Evolutionary conservation across 2,888 invertebrate species (phyloP), one percentile per base, ranked within the genome.

Genomic region (Cistogaster globosa): DNA sequence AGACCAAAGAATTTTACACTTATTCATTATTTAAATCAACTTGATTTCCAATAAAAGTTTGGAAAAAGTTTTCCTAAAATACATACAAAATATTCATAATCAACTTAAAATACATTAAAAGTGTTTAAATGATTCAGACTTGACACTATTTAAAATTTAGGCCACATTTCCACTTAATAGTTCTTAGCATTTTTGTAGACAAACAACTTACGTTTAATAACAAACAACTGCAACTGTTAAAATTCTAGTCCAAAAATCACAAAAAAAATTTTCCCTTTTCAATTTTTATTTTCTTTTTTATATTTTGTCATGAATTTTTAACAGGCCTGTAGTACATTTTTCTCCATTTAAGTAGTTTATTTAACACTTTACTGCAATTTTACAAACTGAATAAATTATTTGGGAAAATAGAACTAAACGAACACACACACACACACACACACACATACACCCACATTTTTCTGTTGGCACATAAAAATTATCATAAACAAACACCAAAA

Each of bases 291-390:
- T 32, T 36, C 38, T 18, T 6, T 6, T 22, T 22, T 53, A 9
- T 22, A 11, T 71, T 51, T 71, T 55, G 7, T 12, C 2, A 57
- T 79, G 63, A 63, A 79, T 36, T 63, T 79, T 48, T 71, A 79
- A 26, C 48, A 57, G 45, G 20, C 38, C 11, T 32, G 7, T 78
- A 42, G 12, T 78, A 42, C 55, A 62, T 53, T 69, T 60, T 60
- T 51, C 38, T 48, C 57, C 58, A 78, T 55, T 80, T 57, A 53
- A 68, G 32, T 62, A 69, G 60, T 69, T 77, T 68, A 78, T 62
- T 69, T 78, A 53, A 53, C 79, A 80, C 65, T 79, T 42, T 65
- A 57, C 36, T 72, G 36, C 71, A 48, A 26, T 57, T 71, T 67
- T 57, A 36, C 18, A 48, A 63, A 78, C 22, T 57, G 51, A 22